These are phyloP conservation scores for Coelopa frigida DNA, from an alignment of 1,140 invertebrate species.

Conservation along the genomic window DNA sequence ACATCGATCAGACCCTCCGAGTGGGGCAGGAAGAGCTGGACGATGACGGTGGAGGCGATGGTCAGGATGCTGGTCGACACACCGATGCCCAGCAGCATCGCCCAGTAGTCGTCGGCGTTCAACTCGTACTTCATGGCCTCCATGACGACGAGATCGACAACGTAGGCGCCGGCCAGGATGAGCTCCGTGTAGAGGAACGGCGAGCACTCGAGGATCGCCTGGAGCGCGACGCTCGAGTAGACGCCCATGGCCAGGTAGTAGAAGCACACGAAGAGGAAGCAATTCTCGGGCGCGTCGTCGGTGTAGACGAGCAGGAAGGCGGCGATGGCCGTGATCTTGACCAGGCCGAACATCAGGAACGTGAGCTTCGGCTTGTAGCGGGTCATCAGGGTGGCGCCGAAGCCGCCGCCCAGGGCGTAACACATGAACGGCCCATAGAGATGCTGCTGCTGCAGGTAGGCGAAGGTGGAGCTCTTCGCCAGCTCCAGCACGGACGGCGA, in stretches of 20 bases:
- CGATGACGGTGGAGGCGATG: conserved; percentile 15
- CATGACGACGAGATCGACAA: conserved; percentile 21
- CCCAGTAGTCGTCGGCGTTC: conserved; percentile 18
- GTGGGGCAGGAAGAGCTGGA: conserved; percentile 25
- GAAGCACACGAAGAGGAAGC: conserved; percentile 33
- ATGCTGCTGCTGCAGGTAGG: conserved; percentile 17
- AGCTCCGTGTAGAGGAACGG: conserved; percentile 35
- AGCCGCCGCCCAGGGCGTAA: conserved; percentile 22
- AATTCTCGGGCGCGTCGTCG: conserved; percentile 27
- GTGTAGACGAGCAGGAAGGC: conserved; percentile 33
- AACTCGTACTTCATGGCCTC: conserved; percentile 34
- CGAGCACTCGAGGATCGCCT: conserved; percentile 31
- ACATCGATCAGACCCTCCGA: conserved; percentile 33
- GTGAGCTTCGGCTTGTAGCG: conserved; percentile 34
- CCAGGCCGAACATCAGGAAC: conserved; percentile 35
- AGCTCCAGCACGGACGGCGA: conserved; percentile 29
- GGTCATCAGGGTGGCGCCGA: conserved; percentile 25
- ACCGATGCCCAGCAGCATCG: conserved; percentile 19
- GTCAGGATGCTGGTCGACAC: conserved; percentile 23
- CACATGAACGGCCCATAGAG: conserved; percentile 26
- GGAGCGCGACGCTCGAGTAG: conserved; percentile 29
- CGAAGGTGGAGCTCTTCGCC: conserved; percentile 27
- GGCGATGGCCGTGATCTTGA: conserved; percentile 27
- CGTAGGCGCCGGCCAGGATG: conserved; percentile 19
- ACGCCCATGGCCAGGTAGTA: conserved; percentile 31